Evolutionary conservation across 2,888 invertebrate species (phyloP).

Genomic region (Dicyrtomina minuta): DNA sequence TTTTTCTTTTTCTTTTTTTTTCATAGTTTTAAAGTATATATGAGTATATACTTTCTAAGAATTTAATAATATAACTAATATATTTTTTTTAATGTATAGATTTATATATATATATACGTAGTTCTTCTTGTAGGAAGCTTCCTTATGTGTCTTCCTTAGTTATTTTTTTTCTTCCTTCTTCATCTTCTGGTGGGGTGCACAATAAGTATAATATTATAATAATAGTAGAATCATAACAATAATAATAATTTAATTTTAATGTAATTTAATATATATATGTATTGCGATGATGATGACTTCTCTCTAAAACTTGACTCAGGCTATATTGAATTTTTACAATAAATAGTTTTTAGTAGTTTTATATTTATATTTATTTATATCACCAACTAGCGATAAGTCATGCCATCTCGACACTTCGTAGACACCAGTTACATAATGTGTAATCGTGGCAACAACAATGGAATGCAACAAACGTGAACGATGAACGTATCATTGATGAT

Average conservation of each 20-base stretch:
- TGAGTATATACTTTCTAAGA: not conserved
- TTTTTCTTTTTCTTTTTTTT: not conserved
- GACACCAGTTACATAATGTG: slow-evolving; percentile 22
- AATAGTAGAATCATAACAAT: not conserved
- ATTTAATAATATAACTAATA: not conserved
- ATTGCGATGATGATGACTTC: slow-evolving; percentile 42
- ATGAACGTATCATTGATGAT: slow-evolving; percentile 19
- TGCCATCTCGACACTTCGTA: slow-evolving; percentile 5
- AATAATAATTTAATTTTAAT: slow-evolving; percentile 13
- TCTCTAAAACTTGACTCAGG: slow-evolving; percentile 49
- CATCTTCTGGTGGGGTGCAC: not conserved
- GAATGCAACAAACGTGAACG: slow-evolving; percentile 24
- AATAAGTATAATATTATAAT: not conserved
- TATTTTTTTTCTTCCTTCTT: not conserved
- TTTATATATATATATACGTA: not conserved
- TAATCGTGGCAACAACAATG: slow-evolving; percentile 31
- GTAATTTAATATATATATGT: slow-evolving; percentile 21
- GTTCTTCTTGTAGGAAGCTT: too few species aligned
- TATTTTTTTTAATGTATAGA: not conserved
- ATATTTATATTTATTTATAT: slow-evolving; percentile 8
- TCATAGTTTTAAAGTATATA: not conserved
- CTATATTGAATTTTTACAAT: slow-evolving; percentile 38
- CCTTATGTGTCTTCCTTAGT: too few species aligned
- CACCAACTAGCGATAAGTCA: slow-evolving; percentile 25
- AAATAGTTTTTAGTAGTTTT: slow-evolving; percentile 5